Base-by-base conservation (phyloP, 2,888 invertebrate genomes). In the Scaptodrosophila latifasciaeformis region DNA sequence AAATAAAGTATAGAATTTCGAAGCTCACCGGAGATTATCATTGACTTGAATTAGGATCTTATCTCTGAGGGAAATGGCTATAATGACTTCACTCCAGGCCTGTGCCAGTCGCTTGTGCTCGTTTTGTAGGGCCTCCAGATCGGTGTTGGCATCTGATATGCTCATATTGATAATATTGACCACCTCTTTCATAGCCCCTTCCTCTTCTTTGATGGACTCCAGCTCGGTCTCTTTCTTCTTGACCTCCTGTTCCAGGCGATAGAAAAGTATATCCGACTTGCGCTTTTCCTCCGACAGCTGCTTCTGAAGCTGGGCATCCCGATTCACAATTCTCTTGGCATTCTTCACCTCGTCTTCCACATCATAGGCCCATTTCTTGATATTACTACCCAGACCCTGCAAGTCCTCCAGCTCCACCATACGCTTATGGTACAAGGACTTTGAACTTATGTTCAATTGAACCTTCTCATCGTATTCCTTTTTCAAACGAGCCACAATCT, bases 41-140 rank as follows among this genome's bases (percentile, higher is more conserved):
- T 88, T 88, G 1, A 92, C 88, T 45, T 90, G 89, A 59, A 90
- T 89, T 54, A 90, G 88, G 1, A 91, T 89, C 67, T 89, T 90
- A 81, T 94, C 93, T 17, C 93, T 85, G 54, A 91, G 90, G 17
- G 89, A 88, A 58, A 94, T 92, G 53, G 91, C 91, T 9, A 91
- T 87, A 2, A 94, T 88, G 34, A 93, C 92, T 10, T 91, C 90
- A 79, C 92, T 91, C 94, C 94, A 94, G 4, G 92, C 88, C 69
- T 90, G 90, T 60, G 92, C 88, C 13, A 94, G 86, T 2, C 91
- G 90, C 31, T 90, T 90, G 59, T 92, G 90, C 68, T 94, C 93
- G 43, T 89, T 86, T 68, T 92, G 90, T 44, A 93, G 81, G 17
- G 90, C 91, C 79, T 93, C 92, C 17, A 94, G 86, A 76, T 94